phyloP scores from a whole-genome alignment of 2,888 invertebrate genomes.

The Ophion obscuratus region DNA sequence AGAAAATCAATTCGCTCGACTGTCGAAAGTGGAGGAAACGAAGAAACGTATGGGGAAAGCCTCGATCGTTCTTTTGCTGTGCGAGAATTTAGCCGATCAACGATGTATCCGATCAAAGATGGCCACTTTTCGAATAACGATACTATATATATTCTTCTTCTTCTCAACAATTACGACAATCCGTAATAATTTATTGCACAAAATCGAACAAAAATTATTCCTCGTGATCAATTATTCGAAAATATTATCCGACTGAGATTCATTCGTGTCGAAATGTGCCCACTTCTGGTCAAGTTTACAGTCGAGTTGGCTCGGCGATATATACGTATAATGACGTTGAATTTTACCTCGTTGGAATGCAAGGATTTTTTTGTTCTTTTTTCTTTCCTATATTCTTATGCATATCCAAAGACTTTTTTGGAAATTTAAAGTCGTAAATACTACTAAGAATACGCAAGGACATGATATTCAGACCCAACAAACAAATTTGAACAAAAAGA shows the following conservation, averaged over 20 bases:
- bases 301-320: not conserved
- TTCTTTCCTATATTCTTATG: too few relatives aligned
- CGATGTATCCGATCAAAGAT: not conserved
- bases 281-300: not conserved
- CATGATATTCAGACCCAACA: too few relatives aligned
- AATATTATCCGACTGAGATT: not conserved
- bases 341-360: too few relatives aligned
- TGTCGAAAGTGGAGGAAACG: slow-evolving; percentile 36
- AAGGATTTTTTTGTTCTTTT: too few relatives aligned
- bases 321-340: not conserved
- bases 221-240: not conserved
- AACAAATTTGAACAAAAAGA: too few relatives aligned
- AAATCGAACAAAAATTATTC: too few relatives aligned
- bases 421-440: too few relatives aligned
- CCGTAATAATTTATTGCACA: too few relatives aligned
- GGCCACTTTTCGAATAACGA: slow-evolving; percentile 5
- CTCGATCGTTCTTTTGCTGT: slow-evolving; percentile 57
- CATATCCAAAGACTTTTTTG: too few relatives aligned
- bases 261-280: not conserved
- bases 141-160: not conserved
- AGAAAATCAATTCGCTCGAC: slow-evolving; percentile 29
- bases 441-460: too few relatives aligned
- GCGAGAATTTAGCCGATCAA: slow-evolving; percentile 20
- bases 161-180: not conserved
- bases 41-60: slow-evolving; percentile 35